Conservation (phyloP, 2,113 vertebrate genomes). For the Ibidorhyncha struthersii region DNA sequence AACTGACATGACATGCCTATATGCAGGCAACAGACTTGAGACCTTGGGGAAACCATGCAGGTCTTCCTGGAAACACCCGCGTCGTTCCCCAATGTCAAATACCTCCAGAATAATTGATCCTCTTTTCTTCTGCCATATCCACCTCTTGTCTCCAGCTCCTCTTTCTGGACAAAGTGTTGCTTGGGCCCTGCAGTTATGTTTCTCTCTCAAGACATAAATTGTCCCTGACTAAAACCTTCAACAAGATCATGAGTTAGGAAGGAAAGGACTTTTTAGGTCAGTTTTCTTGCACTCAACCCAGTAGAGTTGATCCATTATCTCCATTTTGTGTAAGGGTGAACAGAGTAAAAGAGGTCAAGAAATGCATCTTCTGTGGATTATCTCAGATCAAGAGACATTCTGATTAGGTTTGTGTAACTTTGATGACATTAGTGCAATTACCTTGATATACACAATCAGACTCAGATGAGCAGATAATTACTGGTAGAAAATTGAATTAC, state of each 20-base stretch:
- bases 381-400: neutral
- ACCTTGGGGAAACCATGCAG: neutral
- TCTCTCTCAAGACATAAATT: neutral
- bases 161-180: neutral
- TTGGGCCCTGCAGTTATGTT: neutral
- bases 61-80: neutral
- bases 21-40: neutral
- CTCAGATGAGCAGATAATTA: neutral
- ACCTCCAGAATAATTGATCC: neutral
- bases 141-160: neutral
- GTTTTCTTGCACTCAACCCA: neutral
- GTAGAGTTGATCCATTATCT: neutral
- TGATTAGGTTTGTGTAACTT: neutral
- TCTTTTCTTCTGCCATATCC: neutral
- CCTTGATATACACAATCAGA: neutral
- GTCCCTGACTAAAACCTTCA: neutral
- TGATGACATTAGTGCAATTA: neutral
- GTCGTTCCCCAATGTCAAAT: neutral
- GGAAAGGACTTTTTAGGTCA: neutral
- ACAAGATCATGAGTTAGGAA: neutral
- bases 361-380: neutral
- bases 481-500: neutral
- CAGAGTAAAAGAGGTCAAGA: neutral
- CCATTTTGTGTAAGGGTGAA: neutral
- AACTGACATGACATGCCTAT: neutral